A percentile compares a stretch with the other conserved stretches of the same genome.
Conservation (phyloP, 2,888 invertebrate genomes). For the Polyommatus iphigenia region DNA sequence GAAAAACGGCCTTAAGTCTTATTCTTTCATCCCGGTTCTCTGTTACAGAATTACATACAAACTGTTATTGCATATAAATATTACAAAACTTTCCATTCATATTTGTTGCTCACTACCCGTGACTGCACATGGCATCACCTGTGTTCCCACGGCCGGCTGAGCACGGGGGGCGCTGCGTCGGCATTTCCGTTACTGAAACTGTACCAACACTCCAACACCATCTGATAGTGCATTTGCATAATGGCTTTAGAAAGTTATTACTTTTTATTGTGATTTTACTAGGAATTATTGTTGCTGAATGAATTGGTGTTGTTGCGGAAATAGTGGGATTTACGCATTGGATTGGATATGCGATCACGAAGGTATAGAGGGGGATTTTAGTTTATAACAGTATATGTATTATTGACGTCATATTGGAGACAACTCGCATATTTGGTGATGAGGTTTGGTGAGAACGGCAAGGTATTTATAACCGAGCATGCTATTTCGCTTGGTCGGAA, state of each 20-base stretch:
- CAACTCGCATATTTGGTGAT: no score
- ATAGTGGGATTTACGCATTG: not conserved
- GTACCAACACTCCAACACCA: constrained; percentile 1
- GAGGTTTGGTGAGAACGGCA: no score
- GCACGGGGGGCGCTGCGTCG: constrained; percentile 30
- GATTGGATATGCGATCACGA: no score
- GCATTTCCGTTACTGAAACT: constrained; percentile 24
- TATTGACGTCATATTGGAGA: no score
- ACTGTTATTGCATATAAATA: not conserved
- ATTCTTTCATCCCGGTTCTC: no score
- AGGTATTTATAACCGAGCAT: no score
- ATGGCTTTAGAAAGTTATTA: constrained; percentile 22
- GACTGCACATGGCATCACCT: constrained; percentile 73
- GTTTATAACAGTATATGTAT: no score
- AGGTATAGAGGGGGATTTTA: no score
- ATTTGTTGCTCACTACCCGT: constrained; percentile 55
- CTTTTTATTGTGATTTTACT: constrained; percentile 9
- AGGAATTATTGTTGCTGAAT: constrained; percentile 3
- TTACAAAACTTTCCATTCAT: constrained; percentile 17
- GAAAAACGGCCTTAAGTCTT: no score
- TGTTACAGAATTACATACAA: no score
- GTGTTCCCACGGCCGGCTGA: constrained; percentile 64
- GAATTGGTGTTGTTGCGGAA: not conserved
- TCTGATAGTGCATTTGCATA: constrained; percentile 28
- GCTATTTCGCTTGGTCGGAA: no score